Percentiles rank a stretch among this genome's conserved stretches.
Evolutionary conservation across 2,113 vertebrate species (phyloP).

Genomic region (Epinephelus fuscoguttatus): DNA sequence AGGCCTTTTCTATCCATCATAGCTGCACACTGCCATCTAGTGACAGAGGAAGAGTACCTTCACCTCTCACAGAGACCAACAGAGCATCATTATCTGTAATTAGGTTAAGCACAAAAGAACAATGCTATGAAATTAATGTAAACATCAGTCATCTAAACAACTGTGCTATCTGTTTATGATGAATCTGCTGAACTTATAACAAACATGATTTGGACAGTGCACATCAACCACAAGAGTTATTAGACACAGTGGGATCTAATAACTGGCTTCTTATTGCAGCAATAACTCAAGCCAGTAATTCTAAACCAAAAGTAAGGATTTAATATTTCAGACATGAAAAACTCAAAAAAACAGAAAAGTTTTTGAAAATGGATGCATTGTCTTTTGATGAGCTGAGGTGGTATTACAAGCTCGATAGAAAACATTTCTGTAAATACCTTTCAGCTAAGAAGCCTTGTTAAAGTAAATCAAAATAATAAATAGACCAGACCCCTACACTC

Average conservation of each 20-base stretch:
- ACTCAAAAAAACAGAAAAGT: background rate
- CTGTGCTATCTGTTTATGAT: constrained; percentile 13
- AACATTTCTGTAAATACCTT: too few species aligned
- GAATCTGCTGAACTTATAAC: constrained; percentile 32
- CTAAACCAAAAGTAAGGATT: constrained; percentile 1
- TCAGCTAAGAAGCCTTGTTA: too few species aligned
- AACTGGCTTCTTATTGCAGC: constrained; percentile 34
- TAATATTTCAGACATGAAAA: background rate
- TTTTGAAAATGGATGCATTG: background rate
- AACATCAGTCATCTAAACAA: constrained; percentile 47
- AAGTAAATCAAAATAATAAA: too few species aligned
- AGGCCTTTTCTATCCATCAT: background rate
- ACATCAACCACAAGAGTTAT: constrained; percentile 15
- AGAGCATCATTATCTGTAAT: constrained; percentile 13
- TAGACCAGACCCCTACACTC: too few species aligned
- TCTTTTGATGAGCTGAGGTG: too few species aligned
- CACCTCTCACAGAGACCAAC: background rate
- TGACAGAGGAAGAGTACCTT: constrained; percentile 4
- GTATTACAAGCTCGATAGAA: too few species aligned
- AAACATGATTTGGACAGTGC: constrained; percentile 18
- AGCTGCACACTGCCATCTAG: constrained; percentile 69
- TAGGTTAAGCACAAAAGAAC: constrained; percentile 24
- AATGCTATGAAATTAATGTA: constrained; percentile 7
- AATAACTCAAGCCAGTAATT: constrained; percentile 35
- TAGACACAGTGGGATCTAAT: constrained; percentile 20